A percentile compares a stretch with the other conserved stretches of the same genome.
Evolutionary conservation across 2,888 invertebrate species (phyloP).

Genomic region (Cylindroiulus punctatus): DNA sequence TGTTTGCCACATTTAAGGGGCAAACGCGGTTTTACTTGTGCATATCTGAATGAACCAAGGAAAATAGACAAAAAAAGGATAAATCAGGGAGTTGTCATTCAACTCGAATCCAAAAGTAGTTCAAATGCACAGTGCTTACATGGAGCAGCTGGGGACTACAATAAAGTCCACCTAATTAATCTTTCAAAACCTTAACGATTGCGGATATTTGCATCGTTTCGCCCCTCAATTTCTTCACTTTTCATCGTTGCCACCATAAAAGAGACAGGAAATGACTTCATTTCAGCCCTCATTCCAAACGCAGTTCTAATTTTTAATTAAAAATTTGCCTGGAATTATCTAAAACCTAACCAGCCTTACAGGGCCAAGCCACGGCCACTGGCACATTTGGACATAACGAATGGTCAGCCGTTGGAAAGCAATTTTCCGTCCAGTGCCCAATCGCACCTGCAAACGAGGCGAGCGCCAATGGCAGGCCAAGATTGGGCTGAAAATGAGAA

Average conservation of each 20-base stretch:
- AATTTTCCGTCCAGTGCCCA: not conserved
- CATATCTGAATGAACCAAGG: no score
- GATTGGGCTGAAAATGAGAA: constrained; percentile 19
- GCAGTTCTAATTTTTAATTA: not conserved
- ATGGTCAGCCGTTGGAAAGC: not conserved
- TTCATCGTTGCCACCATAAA: not conserved
- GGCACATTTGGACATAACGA: not conserved
- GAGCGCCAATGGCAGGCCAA: not conserved
- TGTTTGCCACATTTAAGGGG: no score
- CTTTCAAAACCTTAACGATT: not conserved
- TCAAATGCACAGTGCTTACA: no score
- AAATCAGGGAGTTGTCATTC: no score
- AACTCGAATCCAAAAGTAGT: not conserved
- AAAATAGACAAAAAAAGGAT: no score
- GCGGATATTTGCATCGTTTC: no score
- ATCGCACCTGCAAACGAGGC: constrained; percentile 42
- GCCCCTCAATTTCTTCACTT: not conserved
- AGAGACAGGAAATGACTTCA: not conserved
- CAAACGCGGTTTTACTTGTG: no score
- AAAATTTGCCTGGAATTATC: not conserved
- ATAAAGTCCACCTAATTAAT: not conserved
- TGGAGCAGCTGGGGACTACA: not conserved
- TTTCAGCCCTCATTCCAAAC: not conserved
- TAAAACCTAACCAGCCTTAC: not conserved
- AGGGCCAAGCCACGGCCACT: no score